phyloP scores from a whole-genome alignment of 2,113 vertebrate genomes.

The Lutjanus erythropterus region DNA sequence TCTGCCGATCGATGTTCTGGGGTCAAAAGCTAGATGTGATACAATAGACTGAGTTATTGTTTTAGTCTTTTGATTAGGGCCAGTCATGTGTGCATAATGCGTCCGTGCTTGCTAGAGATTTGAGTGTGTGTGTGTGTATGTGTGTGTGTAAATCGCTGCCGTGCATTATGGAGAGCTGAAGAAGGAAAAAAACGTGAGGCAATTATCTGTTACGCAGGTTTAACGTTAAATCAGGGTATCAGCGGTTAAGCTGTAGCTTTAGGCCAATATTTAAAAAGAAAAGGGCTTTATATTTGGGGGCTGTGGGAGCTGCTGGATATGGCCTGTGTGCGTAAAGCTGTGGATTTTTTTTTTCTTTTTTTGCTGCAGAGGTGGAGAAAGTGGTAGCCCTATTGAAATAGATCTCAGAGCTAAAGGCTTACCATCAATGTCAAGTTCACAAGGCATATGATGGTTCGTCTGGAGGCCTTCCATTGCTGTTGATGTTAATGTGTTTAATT shows the following conservation, averaged over 20 bases:
- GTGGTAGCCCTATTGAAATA: conserved; percentile 74
- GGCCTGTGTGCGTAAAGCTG: conserved; percentile 73
- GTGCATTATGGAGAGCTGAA: conserved; percentile 57
- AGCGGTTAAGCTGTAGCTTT: conserved; percentile 77
- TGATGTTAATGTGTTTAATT: conserved; percentile 88
- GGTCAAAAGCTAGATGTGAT: conserved; percentile 83
- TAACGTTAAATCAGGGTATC: conserved; percentile 77
- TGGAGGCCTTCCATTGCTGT: conserved; percentile 74
- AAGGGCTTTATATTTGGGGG: conserved; percentile 71
- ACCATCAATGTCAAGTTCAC: conserved; percentile 82
- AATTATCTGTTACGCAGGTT: conserved; percentile 79
- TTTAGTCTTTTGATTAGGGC: conserved; percentile 82
- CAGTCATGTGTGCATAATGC: conserved; percentile 80
- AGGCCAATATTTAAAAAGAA: conserved; percentile 80
- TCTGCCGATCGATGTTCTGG: conserved; percentile 76
- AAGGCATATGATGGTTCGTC: conserved; percentile 76
- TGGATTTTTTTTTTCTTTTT: conserved; percentile 55
- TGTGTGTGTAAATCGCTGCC: conserved; percentile 35
- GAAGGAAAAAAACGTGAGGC: conserved; percentile 57
- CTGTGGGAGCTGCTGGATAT: conserved; percentile 72
- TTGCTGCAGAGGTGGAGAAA: conserved; percentile 79
- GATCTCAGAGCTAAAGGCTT: conserved; percentile 73
- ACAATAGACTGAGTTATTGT: conserved; percentile 82
- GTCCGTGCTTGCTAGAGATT: conserved; percentile 49
- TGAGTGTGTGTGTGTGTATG: conserved; percentile 28